These are phyloP conservation scores for Crioceris asparagi DNA, from an alignment of 2,888 invertebrate genomes.

Conservation along the genomic window DNA sequence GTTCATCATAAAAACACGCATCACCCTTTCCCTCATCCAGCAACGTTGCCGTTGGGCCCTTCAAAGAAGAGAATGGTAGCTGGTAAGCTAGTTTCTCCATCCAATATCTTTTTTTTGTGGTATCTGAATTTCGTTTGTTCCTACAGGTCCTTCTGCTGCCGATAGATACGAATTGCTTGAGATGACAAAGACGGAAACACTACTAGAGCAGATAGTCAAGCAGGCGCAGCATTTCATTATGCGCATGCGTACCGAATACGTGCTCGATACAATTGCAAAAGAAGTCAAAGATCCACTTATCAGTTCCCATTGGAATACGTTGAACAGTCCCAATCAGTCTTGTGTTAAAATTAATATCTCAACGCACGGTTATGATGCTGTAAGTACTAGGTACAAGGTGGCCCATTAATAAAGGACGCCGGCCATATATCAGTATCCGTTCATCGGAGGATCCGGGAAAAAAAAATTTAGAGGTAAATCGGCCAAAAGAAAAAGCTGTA, in stretches of 20 bases:
- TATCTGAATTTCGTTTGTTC: neutral
- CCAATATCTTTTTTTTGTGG: neutral
- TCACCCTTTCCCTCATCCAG: conserved; percentile 91
- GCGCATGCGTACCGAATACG: conserved; percentile 82
- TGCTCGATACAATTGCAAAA: conserved; percentile 84
- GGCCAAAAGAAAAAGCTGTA: no score
- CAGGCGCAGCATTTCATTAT: conserved; percentile 94
- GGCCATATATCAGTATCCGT: no score
- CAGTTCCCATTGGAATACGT: conserved; percentile 90
- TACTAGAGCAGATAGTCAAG: conserved; percentile 91
- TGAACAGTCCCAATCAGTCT: conserved; percentile 89
- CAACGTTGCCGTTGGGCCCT: conserved; percentile 88
- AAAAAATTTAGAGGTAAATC: no score
- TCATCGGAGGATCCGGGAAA: no score
- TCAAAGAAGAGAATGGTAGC: conserved; percentile 83
- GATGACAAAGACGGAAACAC: conserved; percentile 83
- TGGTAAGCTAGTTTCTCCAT: conserved; percentile 38
- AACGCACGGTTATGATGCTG: conserved; percentile 75
- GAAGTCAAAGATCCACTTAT: conserved; percentile 93
- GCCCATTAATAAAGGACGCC: no score
- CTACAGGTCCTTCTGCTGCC: conserved; percentile 70
- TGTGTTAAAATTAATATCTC: conserved; percentile 91
- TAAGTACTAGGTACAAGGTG: conserved; percentile 34
- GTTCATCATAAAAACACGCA: conserved; percentile 88
- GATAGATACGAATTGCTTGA: conserved; percentile 78